These are phyloP conservation scores for Oreochromis aureus DNA, from an alignment of 2,113 vertebrate species.

Conservation along the genomic window DNA sequence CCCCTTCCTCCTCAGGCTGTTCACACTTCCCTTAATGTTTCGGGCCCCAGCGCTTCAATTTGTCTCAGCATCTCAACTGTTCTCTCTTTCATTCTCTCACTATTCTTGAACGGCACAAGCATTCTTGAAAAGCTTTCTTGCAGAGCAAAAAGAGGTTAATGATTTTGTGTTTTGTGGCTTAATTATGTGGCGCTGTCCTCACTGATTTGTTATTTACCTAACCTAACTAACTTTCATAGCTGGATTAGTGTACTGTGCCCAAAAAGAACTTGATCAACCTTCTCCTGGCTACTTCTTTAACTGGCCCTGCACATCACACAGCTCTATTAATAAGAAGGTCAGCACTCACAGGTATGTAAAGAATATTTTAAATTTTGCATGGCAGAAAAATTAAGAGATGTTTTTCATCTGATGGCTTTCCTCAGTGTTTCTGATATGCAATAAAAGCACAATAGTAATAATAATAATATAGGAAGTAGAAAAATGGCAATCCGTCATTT, in stretches of 20 bases:
- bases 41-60: not conserved
- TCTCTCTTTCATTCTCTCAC: not conserved
- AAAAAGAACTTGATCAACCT: not conserved
- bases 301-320: not conserved
- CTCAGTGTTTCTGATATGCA: not conserved
- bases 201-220: not conserved
- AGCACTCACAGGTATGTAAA: not conserved
- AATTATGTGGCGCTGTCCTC: not conserved
- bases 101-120: not conserved
- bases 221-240: not conserved
- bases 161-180: not conserved
- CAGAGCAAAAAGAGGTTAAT: not conserved
- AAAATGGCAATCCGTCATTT: not conserved
- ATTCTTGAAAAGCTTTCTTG: fast-evolving
- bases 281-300: not conserved
- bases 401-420: not conserved
- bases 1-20: not conserved
- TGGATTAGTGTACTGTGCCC: not conserved
- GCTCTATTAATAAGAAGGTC: not conserved
- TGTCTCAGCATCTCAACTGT: not conserved
- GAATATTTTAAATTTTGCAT: fast-evolving
- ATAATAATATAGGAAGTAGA: not conserved
- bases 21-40: not conserved
- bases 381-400: fast-evolving
- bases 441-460: not conserved